Base-by-base conservation (phyloP, 2,888 invertebrate species). In the Nymphalis c-album region DNA sequence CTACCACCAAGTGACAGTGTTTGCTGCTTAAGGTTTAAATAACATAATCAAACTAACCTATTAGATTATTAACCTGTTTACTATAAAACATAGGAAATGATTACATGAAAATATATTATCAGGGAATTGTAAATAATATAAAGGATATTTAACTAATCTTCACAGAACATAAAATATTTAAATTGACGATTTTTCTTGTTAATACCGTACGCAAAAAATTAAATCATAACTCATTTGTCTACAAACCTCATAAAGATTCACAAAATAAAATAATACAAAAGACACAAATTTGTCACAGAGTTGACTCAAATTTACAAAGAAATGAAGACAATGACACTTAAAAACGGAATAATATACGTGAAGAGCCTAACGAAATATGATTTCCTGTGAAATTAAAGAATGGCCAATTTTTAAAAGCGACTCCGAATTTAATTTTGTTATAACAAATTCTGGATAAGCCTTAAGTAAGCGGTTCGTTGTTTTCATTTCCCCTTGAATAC, bases 351-450 rank as follows among this genome's bases (percentile, higher is more conserved):
- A 55, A 31, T 31, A 16, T 31, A 55, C 53, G n/a, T 31, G 17
- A 17, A 66, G 48, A 57, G 16, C 16, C 40, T 58, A n/a, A 16
- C 22, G 8, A 20, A 61, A 58, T 18, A 60, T 53, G 53, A 51
- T 51, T 55, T 55, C 10, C 47, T 17, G 18, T 22, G 47, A 57
- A 66, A 61, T 61, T 35, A 59, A 58, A 46, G 50, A 58, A 67
- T 62, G 62, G 58, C 18, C 67, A 62, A 67, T 62, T 67, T 67
- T 67, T 62, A 50, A 66, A 66, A 67, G 58, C 62, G 58, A 18
- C 58, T 45, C 45, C 45, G 51, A 67, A 67, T 67, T 62, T 58
- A 67, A 62, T 67, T 62, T 62, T 58, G 57, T 62, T 59, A 45
- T 66, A 62, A 67, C 62, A 58, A 67, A 67, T 67, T 62, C 58